Percentiles rank a stretch among this genome's conserved stretches.
Conservation (phyloP, 2,113 vertebrate species). For the Brevimyrus niger region DNA sequence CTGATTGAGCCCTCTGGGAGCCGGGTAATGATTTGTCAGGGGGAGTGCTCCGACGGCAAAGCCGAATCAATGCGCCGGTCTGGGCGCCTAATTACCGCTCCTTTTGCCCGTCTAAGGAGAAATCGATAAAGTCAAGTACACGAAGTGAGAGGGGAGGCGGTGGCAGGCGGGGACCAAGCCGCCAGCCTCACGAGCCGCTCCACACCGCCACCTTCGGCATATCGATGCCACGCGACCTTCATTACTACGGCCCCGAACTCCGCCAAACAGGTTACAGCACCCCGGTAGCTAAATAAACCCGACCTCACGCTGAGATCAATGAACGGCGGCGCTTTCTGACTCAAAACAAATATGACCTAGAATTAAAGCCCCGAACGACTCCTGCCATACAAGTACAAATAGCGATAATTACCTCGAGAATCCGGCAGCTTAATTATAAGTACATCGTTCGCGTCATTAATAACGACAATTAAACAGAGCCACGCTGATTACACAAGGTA, state of each 20-base stretch:
- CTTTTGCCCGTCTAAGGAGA: slow-evolving; percentile 69
- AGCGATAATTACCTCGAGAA: background rate
- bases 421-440: background rate
- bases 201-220: slow-evolving; percentile 12
- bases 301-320: background rate
- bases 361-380: background rate
- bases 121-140: slow-evolving; percentile 77
- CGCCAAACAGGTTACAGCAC: background rate
- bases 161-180: slow-evolving; percentile 30
- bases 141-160: slow-evolving; percentile 37
- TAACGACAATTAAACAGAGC: background rate
- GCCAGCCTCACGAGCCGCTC: slow-evolving; percentile 29
- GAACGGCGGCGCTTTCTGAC: background rate
- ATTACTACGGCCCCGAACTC: background rate
- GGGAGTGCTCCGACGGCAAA: slow-evolving; percentile 61
- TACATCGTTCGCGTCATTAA: background rate
- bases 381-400: background rate
- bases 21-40: slow-evolving; percentile 66
- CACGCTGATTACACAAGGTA: background rate
- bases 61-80: slow-evolving; percentile 73
- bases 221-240: background rate
- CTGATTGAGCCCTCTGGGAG: slow-evolving; percentile 59
- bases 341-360: slow-evolving; percentile 4
- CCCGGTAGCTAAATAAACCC: background rate
- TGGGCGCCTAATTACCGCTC: slow-evolving; percentile 76